Percentiles rank a stretch among this genome's conserved stretches.
Evolutionary conservation across 92 coral and sea anemone genomes (phyloP).

Genomic region (Ricordea florida): DNA sequence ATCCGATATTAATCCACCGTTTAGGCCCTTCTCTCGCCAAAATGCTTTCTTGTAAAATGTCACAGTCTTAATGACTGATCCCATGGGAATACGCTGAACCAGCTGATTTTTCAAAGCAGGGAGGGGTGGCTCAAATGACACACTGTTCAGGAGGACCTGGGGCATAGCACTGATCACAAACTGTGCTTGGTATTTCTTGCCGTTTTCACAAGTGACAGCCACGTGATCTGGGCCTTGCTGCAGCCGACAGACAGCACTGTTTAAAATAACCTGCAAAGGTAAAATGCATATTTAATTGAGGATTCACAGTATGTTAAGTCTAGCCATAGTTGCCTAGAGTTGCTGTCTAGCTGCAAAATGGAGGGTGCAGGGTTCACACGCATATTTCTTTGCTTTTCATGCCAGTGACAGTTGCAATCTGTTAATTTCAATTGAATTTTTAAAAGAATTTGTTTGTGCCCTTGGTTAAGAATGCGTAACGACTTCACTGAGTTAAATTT

Average conservation of each 20-base stretch:
- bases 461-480: too few species aligned
- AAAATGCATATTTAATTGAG: too few species aligned
- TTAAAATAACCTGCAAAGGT: slow-evolving; percentile 70
- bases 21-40: slow-evolving; percentile 87
- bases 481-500: too few species aligned
- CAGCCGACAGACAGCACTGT: slow-evolving; percentile 77
- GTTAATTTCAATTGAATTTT: too few species aligned
- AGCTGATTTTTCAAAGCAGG: slow-evolving; percentile 94
- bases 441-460: too few species aligned
- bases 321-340: too few species aligned
- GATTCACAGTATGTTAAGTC: too few species aligned
- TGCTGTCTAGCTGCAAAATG: too few species aligned
- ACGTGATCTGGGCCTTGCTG: slow-evolving; percentile 76
- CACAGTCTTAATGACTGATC: slow-evolving; percentile 92
- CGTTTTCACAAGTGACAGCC: slow-evolving; percentile 82
- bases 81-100: slow-evolving; percentile 96
- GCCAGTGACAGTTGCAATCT: too few species aligned
- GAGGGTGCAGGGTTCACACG: too few species aligned
- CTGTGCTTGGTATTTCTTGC: slow-evolving; percentile 82
- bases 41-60: slow-evolving; percentile 85
- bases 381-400: background rate
- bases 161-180: slow-evolving; percentile 98
- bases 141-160: slow-evolving; percentile 85
- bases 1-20: slow-evolving; percentile 76
- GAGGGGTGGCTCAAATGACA: slow-evolving; percentile 90